A percentile compares a stretch with the other conserved stretches of the same genome.
These are phyloP conservation scores for Anolis apletophallus DNA, from an alignment of 2,797 vertebrate species.

Conservation along the genomic window DNA sequence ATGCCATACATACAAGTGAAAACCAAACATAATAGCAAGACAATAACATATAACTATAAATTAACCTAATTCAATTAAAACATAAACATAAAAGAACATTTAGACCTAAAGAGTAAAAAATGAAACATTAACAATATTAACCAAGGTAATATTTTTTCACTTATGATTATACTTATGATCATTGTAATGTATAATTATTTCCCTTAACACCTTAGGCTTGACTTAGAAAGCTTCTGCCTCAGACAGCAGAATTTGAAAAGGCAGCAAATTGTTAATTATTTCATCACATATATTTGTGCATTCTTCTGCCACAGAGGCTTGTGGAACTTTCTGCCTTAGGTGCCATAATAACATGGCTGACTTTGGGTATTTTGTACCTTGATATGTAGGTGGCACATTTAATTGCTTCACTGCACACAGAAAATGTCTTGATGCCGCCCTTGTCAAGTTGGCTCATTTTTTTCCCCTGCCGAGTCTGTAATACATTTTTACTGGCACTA, in stretches of 20 bases:
- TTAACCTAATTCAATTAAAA: too few species aligned
- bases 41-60: too few species aligned
- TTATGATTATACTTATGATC: too few species aligned
- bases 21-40: too few species aligned
- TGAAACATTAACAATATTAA: neutral
- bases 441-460: neutral
- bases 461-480: neutral
- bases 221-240: neutral
- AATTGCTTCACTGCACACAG: neutral
- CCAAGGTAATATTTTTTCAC: slow-evolving; percentile 17
- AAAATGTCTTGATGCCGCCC: neutral
- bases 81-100: too few species aligned
- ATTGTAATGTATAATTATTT: slow-evolving; percentile 10
- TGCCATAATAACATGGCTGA: neutral
- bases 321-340: neutral
- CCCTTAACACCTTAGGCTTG: neutral
- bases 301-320: neutral
- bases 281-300: neutral
- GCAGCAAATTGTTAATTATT: neutral
- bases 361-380: neutral
- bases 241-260: neutral
- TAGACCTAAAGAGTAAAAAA: too few species aligned
- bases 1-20: too few species aligned
- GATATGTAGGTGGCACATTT: neutral
- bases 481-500: slow-evolving; percentile 35